Evolutionary conservation across 2,888 invertebrate genomes (phyloP).

Genomic region (Cordilura impudica): DNA sequence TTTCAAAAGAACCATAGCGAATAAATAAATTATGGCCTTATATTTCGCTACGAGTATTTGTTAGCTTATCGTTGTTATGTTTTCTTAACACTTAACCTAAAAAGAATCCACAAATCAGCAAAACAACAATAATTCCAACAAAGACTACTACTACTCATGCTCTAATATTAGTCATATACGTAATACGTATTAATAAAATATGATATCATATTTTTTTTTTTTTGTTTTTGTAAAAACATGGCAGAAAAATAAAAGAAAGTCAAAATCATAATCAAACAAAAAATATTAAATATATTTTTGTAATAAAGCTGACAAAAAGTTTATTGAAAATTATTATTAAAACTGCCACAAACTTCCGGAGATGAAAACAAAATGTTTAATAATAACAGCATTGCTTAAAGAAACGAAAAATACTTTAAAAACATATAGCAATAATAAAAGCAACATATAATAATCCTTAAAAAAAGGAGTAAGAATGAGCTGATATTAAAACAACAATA

Average conservation of each 20-base stretch:
- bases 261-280: constrained; percentile 2
- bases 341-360: constrained; percentile 32
- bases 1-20: background rate
- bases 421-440: background rate
- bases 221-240: background rate
- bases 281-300: constrained; percentile 14
- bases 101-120: background rate
- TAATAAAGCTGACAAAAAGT: constrained; percentile 57
- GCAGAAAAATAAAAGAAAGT: constrained; percentile 2
- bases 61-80: constrained; percentile 24
- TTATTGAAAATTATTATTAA: constrained; percentile 61
- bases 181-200: background rate
- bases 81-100: background rate
- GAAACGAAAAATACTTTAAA: background rate
- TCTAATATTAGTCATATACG: background rate
- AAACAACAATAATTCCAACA: constrained; percentile 12
- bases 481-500: background rate
- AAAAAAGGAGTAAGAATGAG: constrained; percentile 1
- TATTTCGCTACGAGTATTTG: constrained; percentile 4
- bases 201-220: background rate
- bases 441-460: background rate
- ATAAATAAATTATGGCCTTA: constrained; percentile 7
- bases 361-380: constrained; percentile 3
- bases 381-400: background rate
- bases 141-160: background rate